Evolutionary conservation across 2,888 invertebrate species (phyloP), one percentile per base, ranked within the genome.

Genomic region (Chrysolina haemoptera): DNA sequence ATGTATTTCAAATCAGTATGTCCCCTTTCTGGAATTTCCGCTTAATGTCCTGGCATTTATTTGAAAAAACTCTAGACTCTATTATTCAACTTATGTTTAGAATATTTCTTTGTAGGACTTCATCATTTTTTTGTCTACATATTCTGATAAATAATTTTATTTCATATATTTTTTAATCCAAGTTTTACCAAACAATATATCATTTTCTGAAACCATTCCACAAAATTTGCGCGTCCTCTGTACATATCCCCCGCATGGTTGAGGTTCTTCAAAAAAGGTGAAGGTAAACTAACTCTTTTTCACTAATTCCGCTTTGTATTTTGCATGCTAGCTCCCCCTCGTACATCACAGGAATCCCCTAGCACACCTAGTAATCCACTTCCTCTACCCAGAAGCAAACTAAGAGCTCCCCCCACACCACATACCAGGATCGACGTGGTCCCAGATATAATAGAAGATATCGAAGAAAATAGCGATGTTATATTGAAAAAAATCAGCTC

Each of bases 261-360:
- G 68, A 55, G 64, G 67, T 68, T 22, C 62, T 53, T 12, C 46
- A 62, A n/a, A 18, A 27, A 12, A 46, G 75, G 76, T 76, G 70
- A 69, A 76, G 76, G 78, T 77, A 66, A 73, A 68, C 79, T 75
- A 76, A 78, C 78, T 66, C 64, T 63, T 68, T 73, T 71, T 67
- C 43, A 73, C 73, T 78, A 78, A 78, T 76, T 48, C 53, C 62
- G 76, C 79, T 80, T 80, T 81, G 73, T 81, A 77, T 82, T 84
- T 85, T 85, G 85, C 86, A 86, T 85, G 85, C 80, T 83, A 85
- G 85, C 82, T 79, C 76, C 82, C 76, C 76, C 80, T 69, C 74
- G 78, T 76, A 76, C 79, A 81, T 77, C 80, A 80, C 79, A 78
- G 80, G 82, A 81, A 64, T 70, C 46, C 69, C 63, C 77, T 73